Evolutionary conservation across 1,140 invertebrate species (phyloP).

Genomic region (Drosophila varians): DNA sequence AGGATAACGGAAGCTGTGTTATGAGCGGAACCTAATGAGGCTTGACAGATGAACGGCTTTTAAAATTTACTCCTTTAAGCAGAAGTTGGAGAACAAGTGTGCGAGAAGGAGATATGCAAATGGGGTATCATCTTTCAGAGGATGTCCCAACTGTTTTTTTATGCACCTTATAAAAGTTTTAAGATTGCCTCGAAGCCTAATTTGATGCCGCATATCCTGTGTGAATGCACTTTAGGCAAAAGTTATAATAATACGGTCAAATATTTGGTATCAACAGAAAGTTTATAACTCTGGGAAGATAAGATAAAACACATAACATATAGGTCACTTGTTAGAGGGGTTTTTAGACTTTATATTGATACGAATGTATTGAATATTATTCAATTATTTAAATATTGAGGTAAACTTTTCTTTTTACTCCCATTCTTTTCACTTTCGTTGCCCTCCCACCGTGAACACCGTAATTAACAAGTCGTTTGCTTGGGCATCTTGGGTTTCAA

Average conservation of each 20-base stretch:
- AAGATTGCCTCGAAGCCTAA: conserved; percentile 4
- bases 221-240: not conserved
- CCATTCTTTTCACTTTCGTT: conserved; percentile 26
- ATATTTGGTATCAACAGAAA: too few relatives aligned
- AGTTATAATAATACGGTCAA: too few relatives aligned
- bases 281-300: not conserved
- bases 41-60: conserved; percentile 38
- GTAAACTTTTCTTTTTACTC: not conserved
- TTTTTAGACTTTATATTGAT: too few relatives aligned
- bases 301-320: too few relatives aligned
- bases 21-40: conserved; percentile 46
- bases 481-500: conserved; percentile 17
- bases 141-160: conserved; percentile 15
- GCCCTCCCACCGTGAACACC: conserved; percentile 20
- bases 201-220: conserved; percentile 18
- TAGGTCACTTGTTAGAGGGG: not conserved
- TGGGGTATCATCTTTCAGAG: conserved; percentile 30
- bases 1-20: conserved; percentile 38
- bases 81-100: not conserved
- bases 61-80: not conserved
- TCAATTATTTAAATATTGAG: not conserved
- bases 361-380: too few relatives aligned
- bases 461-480: conserved; percentile 41
- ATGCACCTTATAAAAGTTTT: not conserved
- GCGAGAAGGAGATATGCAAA: conserved; percentile 8